A percentile compares a stretch with the other conserved stretches of the same genome.
These are phyloP conservation scores for roundworm (Caenorhabditis elegans) DNA, from an alignment of 1,140 invertebrate species.

Conservation along the genomic window WBcel235 BX284605.5:6526001-6526500, in stretches of 20 bases:
- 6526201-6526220: background rate
- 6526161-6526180: background rate
- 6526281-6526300: background rate
- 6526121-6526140: conserved; percentile 19
- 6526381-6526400: too few relatives aligned
- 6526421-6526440: too few relatives aligned
- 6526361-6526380: too few relatives aligned
- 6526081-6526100: conserved; percentile 21
- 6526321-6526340: background rate
- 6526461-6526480: too few relatives aligned
- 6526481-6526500: too few relatives aligned
- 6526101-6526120: conserved; percentile 29
- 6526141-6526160: background rate
- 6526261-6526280: background rate
- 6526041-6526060: background rate
- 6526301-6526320: background rate
- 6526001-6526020: background rate
- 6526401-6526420: too few relatives aligned
- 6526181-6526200: conserved; percentile 24
- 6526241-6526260: background rate
- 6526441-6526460: too few relatives aligned
- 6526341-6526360: background rate
- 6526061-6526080: background rate
- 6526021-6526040: conserved; percentile 22
- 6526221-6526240: background rate